These are phyloP conservation scores for Eumerus sabulonum DNA, from an alignment of 2,888 invertebrate genomes.

Conservation along the genomic window DNA sequence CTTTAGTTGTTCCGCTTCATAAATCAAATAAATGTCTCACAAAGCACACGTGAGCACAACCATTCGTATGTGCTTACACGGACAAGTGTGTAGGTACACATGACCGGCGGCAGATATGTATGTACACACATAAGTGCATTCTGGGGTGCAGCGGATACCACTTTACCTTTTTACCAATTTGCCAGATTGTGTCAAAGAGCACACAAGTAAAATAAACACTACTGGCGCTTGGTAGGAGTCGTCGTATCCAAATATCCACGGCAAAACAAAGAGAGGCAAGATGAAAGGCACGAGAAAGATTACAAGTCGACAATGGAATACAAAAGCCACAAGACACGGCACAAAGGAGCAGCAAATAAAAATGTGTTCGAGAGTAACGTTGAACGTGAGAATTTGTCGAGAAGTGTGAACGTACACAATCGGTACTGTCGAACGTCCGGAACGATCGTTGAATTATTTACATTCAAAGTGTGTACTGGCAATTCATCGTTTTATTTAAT, in stretches of 20 bases:
- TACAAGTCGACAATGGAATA: no score
- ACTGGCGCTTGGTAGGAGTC: not conserved
- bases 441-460: slow-evolving; percentile 15
- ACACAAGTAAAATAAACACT: no score
- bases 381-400: slow-evolving; percentile 24
- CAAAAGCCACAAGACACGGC: no score
- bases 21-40: slow-evolving; percentile 55
- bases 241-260: not conserved
- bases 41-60: not conserved
- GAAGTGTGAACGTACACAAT: slow-evolving; percentile 29
- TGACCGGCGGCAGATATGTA: slow-evolving; percentile 7
- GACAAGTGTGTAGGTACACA: slow-evolving; percentile 11
- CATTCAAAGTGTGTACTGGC: not conserved
- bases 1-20: slow-evolving; percentile 53
- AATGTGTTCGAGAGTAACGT: no score
- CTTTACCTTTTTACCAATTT: slow-evolving; percentile 30
- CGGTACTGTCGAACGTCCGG: no score
- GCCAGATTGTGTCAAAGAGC: slow-evolving; percentile 1
- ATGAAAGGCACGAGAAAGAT: no score
- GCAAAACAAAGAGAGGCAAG: not conserved
- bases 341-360: no score
- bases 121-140: not conserved
- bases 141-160: slow-evolving; percentile 24
- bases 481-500: slow-evolving; percentile 2
- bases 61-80: no score